Conservation (phyloP, 2,888 invertebrate species). For the Salpingus planirostris region DNA sequence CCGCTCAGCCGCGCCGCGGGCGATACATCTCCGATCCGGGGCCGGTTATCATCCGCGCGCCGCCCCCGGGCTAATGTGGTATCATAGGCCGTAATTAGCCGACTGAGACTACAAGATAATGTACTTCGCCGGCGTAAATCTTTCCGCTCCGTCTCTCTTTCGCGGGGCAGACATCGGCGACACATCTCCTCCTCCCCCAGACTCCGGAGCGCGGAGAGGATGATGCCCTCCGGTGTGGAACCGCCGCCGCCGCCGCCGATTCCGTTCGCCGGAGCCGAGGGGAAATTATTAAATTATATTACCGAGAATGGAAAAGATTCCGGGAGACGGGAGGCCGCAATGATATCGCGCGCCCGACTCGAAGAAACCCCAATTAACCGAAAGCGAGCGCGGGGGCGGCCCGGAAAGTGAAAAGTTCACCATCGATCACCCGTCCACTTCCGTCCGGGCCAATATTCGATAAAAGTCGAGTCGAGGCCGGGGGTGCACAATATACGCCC, state of each 20-base stretch:
- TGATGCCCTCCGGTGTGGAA: slow-evolving; percentile 23
- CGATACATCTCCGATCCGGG: slow-evolving; percentile 36
- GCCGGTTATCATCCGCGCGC: slow-evolving; percentile 36
- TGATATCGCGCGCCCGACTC: no score
- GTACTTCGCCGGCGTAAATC: slow-evolving; percentile 47
- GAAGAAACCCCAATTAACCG: no score
- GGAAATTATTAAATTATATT: slow-evolving; percentile 39
- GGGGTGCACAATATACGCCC: no score
- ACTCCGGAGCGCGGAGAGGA: slow-evolving; percentile 21
- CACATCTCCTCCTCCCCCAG: no score
- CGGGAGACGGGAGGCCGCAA: slow-evolving; percentile 18
- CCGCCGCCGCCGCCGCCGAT: slow-evolving; percentile 20
- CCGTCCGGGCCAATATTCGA: no score
- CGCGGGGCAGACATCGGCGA: slow-evolving; percentile 20
- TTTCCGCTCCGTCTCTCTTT: slow-evolving; percentile 35
- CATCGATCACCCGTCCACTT: no score
- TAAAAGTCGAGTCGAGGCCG: no score
- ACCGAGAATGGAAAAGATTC: slow-evolving; percentile 28
- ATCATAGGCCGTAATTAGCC: slow-evolving; percentile 49
- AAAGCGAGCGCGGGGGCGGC: no score
- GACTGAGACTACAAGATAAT: slow-evolving; percentile 49
- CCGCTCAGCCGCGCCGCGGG: slow-evolving; percentile 36
- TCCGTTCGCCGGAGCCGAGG: slow-evolving; percentile 24
- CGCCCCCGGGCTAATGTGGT: slow-evolving; percentile 46
- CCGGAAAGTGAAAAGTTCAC: no score